Percentiles rank a stretch among this genome's conserved stretches.
Conservation (phyloP, 2,797 vertebrate species). For the Selene dorsalis region DNA sequence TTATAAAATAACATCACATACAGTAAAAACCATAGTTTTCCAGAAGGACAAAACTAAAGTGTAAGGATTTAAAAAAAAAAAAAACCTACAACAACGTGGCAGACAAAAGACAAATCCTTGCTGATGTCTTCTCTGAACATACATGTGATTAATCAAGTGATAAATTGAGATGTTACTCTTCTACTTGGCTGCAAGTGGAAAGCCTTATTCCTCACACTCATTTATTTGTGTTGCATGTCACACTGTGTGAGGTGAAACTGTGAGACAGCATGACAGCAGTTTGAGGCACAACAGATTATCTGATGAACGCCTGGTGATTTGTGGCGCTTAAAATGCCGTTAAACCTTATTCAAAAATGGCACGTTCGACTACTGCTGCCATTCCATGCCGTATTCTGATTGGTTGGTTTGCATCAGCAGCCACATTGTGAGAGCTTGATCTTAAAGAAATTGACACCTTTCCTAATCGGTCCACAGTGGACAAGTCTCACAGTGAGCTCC, state of each 20-base stretch:
- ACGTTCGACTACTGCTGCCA: too few species aligned
- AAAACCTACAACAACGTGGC: too few species aligned
- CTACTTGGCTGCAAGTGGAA: neutral
- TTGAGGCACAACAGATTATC: neutral
- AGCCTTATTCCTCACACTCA: conserved; percentile 3
- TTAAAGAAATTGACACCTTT: too few species aligned
- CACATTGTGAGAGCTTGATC: neutral
- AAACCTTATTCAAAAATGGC: too few species aligned
- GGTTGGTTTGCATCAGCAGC: neutral
- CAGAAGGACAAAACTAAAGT: too few species aligned
- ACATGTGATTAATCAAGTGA: neutral
- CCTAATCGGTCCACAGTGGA: neutral
- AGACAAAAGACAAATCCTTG: too few species aligned
- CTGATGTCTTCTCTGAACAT: neutral
- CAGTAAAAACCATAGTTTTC: too few species aligned
- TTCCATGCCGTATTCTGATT: neutral
- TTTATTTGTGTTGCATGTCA: neutral
- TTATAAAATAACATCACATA: too few species aligned
- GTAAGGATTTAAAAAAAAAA: too few species aligned
- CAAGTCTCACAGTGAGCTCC: neutral
- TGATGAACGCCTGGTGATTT: neutral
- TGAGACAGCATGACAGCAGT: neutral
- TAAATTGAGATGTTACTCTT: neutral
- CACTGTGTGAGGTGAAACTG: neutral
- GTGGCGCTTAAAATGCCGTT: neutral